Evolutionary conservation across 30 jellyfish, hydroid and myxozoan species (phyloP).

Genomic region (Aurelia aurita complex sp. Pacific): DNA sequence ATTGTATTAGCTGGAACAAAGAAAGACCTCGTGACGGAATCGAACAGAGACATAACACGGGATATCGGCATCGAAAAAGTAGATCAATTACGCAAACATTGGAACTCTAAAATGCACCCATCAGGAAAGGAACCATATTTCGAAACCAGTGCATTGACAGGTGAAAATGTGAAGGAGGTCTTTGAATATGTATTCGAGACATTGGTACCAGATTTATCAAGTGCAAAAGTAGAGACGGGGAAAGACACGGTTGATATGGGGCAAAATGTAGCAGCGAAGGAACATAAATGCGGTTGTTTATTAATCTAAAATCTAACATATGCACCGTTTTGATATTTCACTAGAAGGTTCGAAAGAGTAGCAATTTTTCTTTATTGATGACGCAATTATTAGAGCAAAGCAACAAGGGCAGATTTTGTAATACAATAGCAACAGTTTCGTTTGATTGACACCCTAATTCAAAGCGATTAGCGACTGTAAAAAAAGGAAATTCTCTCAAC

Average conservation of each 20-base stretch:
- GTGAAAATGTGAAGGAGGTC: conserved; percentile 56
- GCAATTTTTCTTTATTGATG: too few relatives aligned
- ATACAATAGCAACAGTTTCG: too few relatives aligned
- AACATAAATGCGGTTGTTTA: not conserved
- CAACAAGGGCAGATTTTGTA: too few relatives aligned
- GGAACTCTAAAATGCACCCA: conserved; percentile 71
- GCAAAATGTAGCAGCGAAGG: not conserved
- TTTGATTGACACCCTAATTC: too few relatives aligned
- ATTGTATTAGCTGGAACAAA: conserved; percentile 91
- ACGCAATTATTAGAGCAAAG: too few relatives aligned
- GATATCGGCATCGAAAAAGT: conserved; percentile 72
- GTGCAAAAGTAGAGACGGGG: not conserved
- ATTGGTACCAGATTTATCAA: conserved; percentile 28
- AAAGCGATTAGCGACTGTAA: too few relatives aligned
- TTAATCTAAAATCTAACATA: not conserved
- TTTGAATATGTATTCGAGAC: conserved; percentile 89
- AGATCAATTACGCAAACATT: conserved; percentile 45
- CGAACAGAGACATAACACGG: conserved; percentile 53
- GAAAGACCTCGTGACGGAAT: conserved; percentile 63
- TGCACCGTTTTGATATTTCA: too few relatives aligned
- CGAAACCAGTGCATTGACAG: conserved; percentile 89
- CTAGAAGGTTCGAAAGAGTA: too few relatives aligned
- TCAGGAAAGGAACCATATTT: conserved; percentile 70
- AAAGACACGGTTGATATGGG: conserved; percentile 36
- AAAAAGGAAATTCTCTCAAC: too few relatives aligned